Conservation (phyloP, 2,888 invertebrate genomes). For the Hirtodrosophila alboralis region DNA sequence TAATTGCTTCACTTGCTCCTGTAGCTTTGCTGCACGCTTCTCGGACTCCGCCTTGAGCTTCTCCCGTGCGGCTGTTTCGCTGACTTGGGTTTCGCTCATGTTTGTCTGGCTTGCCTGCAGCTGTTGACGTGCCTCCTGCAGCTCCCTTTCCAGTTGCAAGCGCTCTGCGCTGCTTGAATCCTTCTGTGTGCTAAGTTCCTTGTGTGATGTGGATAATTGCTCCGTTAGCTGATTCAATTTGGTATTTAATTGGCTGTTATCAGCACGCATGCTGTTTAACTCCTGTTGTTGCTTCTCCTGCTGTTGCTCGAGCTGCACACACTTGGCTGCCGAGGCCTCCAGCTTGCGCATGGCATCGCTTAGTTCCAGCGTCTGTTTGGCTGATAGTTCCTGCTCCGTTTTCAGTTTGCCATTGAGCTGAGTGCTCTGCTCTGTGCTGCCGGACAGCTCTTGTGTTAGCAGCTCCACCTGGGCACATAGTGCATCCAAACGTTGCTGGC, state of each 20-base stretch:
- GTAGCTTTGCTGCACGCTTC: constrained; percentile 26
- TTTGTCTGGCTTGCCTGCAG: constrained; percentile 49
- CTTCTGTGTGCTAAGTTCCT: constrained; percentile 53
- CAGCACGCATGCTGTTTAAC: constrained; percentile 38
- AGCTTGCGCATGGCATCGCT: constrained; percentile 66
- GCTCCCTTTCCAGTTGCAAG: constrained; percentile 60
- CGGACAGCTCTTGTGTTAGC: constrained; percentile 69
- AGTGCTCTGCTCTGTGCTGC: constrained; percentile 59
- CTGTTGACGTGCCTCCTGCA: constrained; percentile 67
- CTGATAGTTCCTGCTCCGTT: constrained; percentile 59
- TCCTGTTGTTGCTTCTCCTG: constrained; percentile 68
- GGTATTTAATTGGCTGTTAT: constrained; percentile 51
- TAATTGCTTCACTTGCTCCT: constrained; percentile 46
- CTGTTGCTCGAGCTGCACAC: constrained; percentile 53
- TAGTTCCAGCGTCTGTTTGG: constrained; percentile 66
- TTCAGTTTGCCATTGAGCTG: constrained; percentile 63
- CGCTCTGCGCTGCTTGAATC: constrained; percentile 65
- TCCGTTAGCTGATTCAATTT: constrained; percentile 64
- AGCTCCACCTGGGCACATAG: constrained; percentile 71
- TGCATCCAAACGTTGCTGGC: constrained; percentile 67
- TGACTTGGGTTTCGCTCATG: constrained; percentile 40
- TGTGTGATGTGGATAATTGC: constrained; percentile 60
- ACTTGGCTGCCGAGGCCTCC: constrained; percentile 55
- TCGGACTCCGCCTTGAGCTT: constrained; percentile 38
- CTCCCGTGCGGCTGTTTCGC: constrained; percentile 44